phyloP scores from a whole-genome alignment of 2,797 vertebrate species.

The Pygocentrus nattereri region DNA sequence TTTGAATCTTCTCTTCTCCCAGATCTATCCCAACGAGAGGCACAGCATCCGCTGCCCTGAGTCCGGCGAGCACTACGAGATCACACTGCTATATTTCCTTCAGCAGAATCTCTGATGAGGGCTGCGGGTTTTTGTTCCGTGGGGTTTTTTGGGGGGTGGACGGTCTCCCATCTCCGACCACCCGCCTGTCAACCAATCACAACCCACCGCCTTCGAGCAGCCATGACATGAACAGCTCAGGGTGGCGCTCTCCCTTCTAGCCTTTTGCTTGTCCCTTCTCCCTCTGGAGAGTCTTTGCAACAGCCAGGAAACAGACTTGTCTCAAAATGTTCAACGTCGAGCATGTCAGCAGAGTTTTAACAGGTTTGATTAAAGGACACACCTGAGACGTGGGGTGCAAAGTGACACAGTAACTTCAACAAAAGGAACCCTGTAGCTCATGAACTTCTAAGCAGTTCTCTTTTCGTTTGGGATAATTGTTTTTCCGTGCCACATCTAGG shows the following conservation, averaged over 20 bases:
- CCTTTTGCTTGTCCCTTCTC: conserved; percentile 14
- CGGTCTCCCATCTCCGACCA: conserved; percentile 16
- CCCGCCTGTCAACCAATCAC: conserved; percentile 13
- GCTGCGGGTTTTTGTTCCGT: conserved; percentile 32
- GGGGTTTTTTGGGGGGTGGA: neutral
- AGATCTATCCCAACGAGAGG: conserved; percentile 98
- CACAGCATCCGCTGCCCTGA: conserved; percentile 99
- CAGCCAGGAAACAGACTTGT: conserved; percentile 25
- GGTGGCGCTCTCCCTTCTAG: neutral
- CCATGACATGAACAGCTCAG: conserved; percentile 22
- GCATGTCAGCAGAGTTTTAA: conserved; percentile 53
- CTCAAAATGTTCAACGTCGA: conserved; percentile 40
- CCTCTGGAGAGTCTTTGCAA: conserved; percentile 29
- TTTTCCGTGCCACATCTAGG: conserved; percentile 56
- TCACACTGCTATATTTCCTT: conserved; percentile 98
- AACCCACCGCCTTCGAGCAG: conserved; percentile 21
- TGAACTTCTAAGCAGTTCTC: conserved; percentile 53
- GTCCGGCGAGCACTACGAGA: conserved; percentile 99
- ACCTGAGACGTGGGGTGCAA: conserved; percentile 51
- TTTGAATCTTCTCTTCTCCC: conserved; percentile 12
- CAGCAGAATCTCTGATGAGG: conserved; percentile 96
- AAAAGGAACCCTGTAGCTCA: conserved; percentile 53
- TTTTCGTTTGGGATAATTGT: conserved; percentile 42
- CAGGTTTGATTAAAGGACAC: conserved; percentile 61
- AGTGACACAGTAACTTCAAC: neutral